Base-by-base conservation (phyloP, 2,888 invertebrate species). In the Campoplex capitator region DNA sequence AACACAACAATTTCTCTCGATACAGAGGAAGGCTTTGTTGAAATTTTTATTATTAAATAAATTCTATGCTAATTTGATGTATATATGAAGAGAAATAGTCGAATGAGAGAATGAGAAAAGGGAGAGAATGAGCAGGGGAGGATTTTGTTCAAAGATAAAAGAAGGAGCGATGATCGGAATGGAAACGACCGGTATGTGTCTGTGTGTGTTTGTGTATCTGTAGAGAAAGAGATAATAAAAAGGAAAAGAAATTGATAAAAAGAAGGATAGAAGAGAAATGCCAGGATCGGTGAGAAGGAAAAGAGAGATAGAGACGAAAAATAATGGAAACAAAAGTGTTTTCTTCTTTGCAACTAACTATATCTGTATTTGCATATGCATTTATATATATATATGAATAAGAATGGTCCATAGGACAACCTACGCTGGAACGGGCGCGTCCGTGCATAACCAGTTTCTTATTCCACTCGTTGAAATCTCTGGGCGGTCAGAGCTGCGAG, bases 391-490 rank as follows among this genome's bases (percentile, higher is more conserved):
- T 65, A 65, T 76, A 83, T 85, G 83, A 65, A 86, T 75, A 77
- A 67, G 79, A 85, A 80, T 70, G 80, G 83, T 73, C 74, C 83
- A 83, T 83, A 77, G 83, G 84, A 88, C 88, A 87, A 84, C 89
- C 89, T 87, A 89, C 88, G 86, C 83, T 80, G 83, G 79, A 87
- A 67, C 82, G 70, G 88, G 85, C 88, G 89, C 87, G 87, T 88
- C 85, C 88, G 83, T 88, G 87, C 88, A 89, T 89, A 91, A 91
- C 91, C 91, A 91, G 91, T 91, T 91, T 91, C 89, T 88, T 89
- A 88, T 87, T 89, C 89, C 90, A 90, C 89, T 90, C 91, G 90
- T 91, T 91, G 88, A 91, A 91, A 88, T 91, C 89, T 85, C 88
- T 79, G 75, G 85, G 67, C 82, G 84, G 78, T 78, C 82, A 56